Evolutionary conservation across 2,797 vertebrate species (phyloP).

Genomic region (Rhynchotus rufescens): DNA sequence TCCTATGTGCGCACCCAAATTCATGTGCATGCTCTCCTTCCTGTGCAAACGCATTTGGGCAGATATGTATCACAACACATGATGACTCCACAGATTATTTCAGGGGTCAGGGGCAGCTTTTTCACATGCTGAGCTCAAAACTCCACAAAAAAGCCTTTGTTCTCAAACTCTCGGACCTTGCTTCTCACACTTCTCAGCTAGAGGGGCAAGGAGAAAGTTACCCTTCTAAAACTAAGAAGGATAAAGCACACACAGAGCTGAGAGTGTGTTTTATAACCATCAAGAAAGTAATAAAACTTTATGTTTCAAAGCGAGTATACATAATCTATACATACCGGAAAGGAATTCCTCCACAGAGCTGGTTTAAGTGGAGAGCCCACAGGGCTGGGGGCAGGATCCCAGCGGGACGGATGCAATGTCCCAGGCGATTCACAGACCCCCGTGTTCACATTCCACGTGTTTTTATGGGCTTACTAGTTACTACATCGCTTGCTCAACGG

Average conservation of each 20-base stretch:
- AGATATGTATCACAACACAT: neutral
- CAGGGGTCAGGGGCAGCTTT: neutral
- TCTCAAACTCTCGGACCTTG: neutral
- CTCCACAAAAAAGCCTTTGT: neutral
- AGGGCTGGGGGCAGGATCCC: neutral
- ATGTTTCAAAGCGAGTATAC: neutral
- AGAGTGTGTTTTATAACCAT: neutral
- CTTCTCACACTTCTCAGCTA: conserved; percentile 5
- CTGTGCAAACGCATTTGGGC: neutral
- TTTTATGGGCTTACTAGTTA: neutral
- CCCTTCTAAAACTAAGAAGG: neutral
- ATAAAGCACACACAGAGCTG: neutral
- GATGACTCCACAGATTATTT: neutral
- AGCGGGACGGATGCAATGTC: neutral
- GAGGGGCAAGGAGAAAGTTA: neutral
- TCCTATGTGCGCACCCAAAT: neutral
- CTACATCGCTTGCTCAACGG: conserved; percentile 14
- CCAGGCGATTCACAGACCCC: neutral
- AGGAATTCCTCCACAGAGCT: neutral
- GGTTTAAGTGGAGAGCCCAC: neutral
- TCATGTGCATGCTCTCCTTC: neutral
- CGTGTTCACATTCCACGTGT: neutral
- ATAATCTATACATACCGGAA: neutral
- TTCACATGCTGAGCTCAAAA: neutral
- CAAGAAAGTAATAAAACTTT: neutral